These are phyloP conservation scores for Chalcis sispes DNA, from an alignment of 2,888 invertebrate genomes.

Conservation along the genomic window DNA sequence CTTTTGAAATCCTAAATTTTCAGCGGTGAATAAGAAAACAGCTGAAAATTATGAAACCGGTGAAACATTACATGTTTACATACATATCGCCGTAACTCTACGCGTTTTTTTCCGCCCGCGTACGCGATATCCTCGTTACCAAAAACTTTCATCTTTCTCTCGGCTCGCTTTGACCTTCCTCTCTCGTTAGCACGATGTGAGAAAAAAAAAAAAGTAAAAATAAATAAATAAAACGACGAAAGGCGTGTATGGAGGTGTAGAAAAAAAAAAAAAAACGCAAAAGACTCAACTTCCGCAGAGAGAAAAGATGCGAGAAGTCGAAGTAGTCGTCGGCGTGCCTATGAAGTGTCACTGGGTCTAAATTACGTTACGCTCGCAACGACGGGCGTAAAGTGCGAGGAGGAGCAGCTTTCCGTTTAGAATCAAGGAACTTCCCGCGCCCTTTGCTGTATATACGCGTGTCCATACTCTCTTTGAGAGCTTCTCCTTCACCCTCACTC, in stretches of 20 bases:
- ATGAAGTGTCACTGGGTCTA: slow-evolving; percentile 59
- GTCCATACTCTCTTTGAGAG: not conserved
- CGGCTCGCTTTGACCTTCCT: not conserved
- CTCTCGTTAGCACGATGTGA: too few species aligned
- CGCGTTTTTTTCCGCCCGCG: not conserved
- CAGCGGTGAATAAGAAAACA: too few species aligned
- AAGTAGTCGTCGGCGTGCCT: slow-evolving; percentile 36
- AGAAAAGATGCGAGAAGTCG: slow-evolving; percentile 15
- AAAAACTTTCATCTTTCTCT: not conserved
- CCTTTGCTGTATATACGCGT: slow-evolving; percentile 23
- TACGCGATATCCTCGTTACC: not conserved
- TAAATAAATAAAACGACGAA: too few species aligned
- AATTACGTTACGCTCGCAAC: slow-evolving; percentile 61
- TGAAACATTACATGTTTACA: too few species aligned
- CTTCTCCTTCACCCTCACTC: too few species aligned
- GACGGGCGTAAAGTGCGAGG: slow-evolving; percentile 58
- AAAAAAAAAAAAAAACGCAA: slow-evolving; percentile 2
- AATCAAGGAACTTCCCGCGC: slow-evolving; percentile 57
- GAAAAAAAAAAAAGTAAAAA: too few species aligned
- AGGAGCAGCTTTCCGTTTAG: slow-evolving; percentile 58
- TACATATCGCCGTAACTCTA: too few species aligned
- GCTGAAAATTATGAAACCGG: too few species aligned
- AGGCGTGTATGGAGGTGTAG: not conserved
- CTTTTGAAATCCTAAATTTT: too few species aligned
- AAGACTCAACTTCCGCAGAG: not conserved